These are phyloP conservation scores for Archegozetes longisetosus DNA, from an alignment of 1,140 invertebrate genomes.

Conservation along the genomic window DNA sequence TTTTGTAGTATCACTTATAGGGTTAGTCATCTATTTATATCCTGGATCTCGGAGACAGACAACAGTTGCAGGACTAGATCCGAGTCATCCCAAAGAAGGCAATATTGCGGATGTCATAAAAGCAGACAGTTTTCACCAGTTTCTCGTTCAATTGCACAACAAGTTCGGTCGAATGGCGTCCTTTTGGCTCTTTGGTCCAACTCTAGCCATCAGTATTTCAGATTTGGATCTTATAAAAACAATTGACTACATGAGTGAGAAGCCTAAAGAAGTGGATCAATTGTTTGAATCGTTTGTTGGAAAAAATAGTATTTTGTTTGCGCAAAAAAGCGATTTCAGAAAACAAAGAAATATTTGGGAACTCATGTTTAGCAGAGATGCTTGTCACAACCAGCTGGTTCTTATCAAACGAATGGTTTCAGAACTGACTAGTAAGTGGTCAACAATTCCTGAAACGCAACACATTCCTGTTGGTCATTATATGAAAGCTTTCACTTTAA, in stretches of 20 bases:
- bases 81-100: not conserved
- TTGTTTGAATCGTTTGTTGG: not conserved
- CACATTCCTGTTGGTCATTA: not conserved
- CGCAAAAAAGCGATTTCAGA: not conserved
- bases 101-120: not conserved
- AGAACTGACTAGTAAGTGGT: not conserved
- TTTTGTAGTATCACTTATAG: not conserved
- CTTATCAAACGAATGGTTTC: not conserved
- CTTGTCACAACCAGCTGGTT: not conserved
- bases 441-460: not conserved
- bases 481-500: not conserved
- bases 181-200: not conserved
- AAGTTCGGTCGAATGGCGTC: not conserved
- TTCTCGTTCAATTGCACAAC: not conserved
- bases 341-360: not conserved
- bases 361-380: not conserved
- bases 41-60: not conserved
- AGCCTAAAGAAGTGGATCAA: not conserved
- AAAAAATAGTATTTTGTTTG: not conserved
- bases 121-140: not conserved
- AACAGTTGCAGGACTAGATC: not conserved
- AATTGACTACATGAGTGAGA: not conserved
- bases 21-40: not conserved
- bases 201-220: not conserved
- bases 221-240: not conserved